These are phyloP conservation scores for Acromyrmex echinatior DNA, from an alignment of 1,140 invertebrate genomes.

Conservation along the genomic window DNA sequence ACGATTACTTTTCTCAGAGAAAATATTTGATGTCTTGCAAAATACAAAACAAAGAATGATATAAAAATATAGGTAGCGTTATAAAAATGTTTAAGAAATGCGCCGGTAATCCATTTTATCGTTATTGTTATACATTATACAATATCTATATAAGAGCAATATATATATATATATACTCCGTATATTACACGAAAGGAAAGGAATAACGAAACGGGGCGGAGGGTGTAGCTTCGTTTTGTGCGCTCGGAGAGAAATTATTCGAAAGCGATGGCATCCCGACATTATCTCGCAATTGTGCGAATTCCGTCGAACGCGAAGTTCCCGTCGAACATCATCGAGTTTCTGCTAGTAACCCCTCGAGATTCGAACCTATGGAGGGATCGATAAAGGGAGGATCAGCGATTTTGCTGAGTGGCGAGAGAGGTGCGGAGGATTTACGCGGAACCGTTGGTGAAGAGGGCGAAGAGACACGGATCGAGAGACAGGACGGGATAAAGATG, in stretches of 20 bases:
- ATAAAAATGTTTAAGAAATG: slow-evolving; percentile 11
- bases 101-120: not conserved
- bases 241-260: slow-evolving; percentile 42
- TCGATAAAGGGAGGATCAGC: slow-evolving; percentile 19
- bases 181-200: not conserved
- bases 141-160: not conserved
- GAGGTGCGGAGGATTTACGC: not conserved
- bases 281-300: slow-evolving; percentile 53
- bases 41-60: not conserved
- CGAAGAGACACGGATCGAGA: slow-evolving; percentile 13
- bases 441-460: not conserved
- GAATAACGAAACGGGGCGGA: not conserved
- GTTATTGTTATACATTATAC: not conserved
- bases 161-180: not conserved
- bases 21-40: not conserved
- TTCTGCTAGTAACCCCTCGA: slow-evolving; percentile 36
- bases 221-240: slow-evolving; percentile 19
- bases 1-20: not conserved
- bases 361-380: slow-evolving; percentile 25
- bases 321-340: slow-evolving; percentile 45
- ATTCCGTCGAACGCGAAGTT: slow-evolving; percentile 53
- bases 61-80: not conserved
- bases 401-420: not conserved
- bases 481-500: not conserved
- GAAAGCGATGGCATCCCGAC: not conserved